Evolutionary conservation across 2,113 vertebrate species (phyloP).

Genomic region (Cynoglossus semilaevis): DNA sequence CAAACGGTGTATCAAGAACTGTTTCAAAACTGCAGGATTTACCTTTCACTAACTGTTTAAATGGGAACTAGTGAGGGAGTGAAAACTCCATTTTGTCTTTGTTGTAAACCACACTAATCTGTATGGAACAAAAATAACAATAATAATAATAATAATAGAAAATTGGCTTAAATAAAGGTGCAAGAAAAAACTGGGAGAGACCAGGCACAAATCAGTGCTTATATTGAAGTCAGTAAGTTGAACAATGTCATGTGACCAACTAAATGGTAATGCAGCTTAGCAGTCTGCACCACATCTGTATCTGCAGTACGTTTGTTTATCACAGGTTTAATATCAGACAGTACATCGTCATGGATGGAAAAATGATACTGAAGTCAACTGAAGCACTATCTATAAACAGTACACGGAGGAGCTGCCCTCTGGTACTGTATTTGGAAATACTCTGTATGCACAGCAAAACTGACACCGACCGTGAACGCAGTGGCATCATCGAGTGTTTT

Average conservation of each 20-base stretch:
- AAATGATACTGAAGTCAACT: constrained; percentile 26
- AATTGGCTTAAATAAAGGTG: constrained; percentile 32
- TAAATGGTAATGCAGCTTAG: constrained; percentile 10
- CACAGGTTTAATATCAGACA: background rate
- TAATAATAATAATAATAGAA: constrained; percentile 1
- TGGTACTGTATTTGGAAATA: constrained; percentile 17
- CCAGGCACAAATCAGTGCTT: constrained; percentile 15
- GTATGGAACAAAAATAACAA: too few relatives aligned
- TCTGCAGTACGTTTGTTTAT: constrained; percentile 11
- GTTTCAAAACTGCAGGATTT: constrained; percentile 17
- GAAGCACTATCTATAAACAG: constrained; percentile 28
- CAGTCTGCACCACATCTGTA: constrained; percentile 7
- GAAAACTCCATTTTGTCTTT: too few relatives aligned
- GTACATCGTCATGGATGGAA: constrained; percentile 15
- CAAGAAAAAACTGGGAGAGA: constrained; percentile 19
- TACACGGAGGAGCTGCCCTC: constrained; percentile 32
- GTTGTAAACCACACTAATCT: too few relatives aligned
- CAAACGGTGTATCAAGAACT: background rate
- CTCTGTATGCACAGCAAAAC: constrained; percentile 5
- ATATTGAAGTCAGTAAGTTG: constrained; percentile 14
- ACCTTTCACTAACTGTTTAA: constrained; percentile 5
- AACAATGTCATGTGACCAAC: constrained; percentile 11
- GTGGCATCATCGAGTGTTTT: constrained; percentile 26
- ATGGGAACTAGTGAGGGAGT: background rate
- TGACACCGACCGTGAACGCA: constrained; percentile 25